phyloP scores from a whole-genome alignment of 2,888 invertebrate species.

The Tridacna gigas region DNA sequence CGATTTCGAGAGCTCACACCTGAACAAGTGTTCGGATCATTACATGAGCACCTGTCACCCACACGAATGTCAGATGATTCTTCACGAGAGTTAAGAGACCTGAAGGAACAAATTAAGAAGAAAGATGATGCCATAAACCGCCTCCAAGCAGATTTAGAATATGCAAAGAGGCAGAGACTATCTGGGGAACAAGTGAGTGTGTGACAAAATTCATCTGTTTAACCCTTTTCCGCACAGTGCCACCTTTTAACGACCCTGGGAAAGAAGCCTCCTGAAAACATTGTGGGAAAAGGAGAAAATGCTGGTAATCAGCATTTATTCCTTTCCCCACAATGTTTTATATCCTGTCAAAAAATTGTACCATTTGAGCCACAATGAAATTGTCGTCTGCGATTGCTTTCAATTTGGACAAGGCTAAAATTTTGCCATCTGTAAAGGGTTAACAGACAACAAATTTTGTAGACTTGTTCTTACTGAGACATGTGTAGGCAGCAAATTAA shows the following conservation, averaged over 20 bases:
- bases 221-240: too few relatives aligned
- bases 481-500: too few relatives aligned
- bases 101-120: slow-evolving; percentile 73
- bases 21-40: slow-evolving; percentile 82
- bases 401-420: too few relatives aligned
- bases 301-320: neutral
- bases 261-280: too few relatives aligned
- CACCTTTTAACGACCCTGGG: too few relatives aligned
- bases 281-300: neutral
- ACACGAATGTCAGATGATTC: slow-evolving; percentile 67
- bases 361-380: too few relatives aligned
- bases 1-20: slow-evolving; percentile 79
- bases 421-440: too few relatives aligned
- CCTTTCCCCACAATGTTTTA: too few relatives aligned
- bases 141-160: slow-evolving; percentile 72
- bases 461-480: too few relatives aligned
- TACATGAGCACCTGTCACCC: slow-evolving; percentile 73
- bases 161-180: slow-evolving; percentile 47
- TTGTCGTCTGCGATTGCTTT: too few relatives aligned
- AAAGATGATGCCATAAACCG: slow-evolving; percentile 78
- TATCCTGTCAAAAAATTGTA: too few relatives aligned
- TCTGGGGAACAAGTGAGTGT: slow-evolving; percentile 58
- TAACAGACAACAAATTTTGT: too few relatives aligned
- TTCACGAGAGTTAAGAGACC: slow-evolving; percentile 66
- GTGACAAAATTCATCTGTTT: neutral